Percentiles rank a stretch among this genome's conserved stretches.
Evolutionary conservation across 2,888 invertebrate genomes (phyloP).

Genomic region (Cyrtodaria siliqua): DNA sequence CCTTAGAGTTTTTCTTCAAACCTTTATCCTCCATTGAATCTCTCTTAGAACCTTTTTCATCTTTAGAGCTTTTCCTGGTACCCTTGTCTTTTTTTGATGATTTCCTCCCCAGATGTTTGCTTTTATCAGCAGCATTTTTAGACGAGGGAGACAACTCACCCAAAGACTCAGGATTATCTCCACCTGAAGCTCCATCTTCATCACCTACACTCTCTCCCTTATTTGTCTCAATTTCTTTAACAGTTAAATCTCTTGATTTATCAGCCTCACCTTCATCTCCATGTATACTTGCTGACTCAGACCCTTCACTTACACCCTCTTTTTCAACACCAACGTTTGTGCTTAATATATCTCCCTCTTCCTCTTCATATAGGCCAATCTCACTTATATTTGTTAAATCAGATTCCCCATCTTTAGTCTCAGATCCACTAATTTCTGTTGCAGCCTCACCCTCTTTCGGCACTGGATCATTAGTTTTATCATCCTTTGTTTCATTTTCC

Average conservation of each 20-base stretch:
- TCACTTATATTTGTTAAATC: no score
- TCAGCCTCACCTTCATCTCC: neutral
- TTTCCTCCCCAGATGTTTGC: neutral
- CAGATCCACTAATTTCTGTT: constrained; percentile 2
- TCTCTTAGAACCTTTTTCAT: constrained; percentile 18
- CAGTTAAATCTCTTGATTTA: neutral
- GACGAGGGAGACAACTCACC: no score
- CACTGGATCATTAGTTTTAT: no score
- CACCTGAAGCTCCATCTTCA: neutral
- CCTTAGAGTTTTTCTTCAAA: constrained; percentile 30
- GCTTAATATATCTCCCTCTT: no score
- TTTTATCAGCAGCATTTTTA: neutral
- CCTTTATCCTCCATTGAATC: constrained; percentile 27
- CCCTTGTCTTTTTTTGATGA: neutral
- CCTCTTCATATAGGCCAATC: no score
- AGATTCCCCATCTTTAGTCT: neutral
- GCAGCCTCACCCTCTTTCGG: neutral
- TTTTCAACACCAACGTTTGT: no score
- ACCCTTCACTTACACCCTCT: neutral
- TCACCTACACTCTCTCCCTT: neutral
- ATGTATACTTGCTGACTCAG: neutral
- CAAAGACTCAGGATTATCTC: neutral
- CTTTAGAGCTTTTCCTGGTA: constrained; percentile 2
- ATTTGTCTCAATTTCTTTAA: no score
- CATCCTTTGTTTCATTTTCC: no score